Conservation (phyloP, 2,113 vertebrate species). For the Plecturocebus donacophilus region DNA sequence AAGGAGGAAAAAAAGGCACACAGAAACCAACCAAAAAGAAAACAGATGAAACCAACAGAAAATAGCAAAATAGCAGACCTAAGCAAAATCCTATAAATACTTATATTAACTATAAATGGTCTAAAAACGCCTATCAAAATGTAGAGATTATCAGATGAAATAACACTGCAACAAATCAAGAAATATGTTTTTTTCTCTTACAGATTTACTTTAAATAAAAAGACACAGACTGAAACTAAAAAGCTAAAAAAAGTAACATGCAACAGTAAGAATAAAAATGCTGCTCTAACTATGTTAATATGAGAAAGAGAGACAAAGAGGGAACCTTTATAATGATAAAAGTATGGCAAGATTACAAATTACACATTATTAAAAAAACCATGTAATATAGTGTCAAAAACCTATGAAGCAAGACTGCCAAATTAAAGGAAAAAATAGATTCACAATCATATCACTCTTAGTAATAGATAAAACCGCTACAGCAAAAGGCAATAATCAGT, state of each 20-base stretch:
- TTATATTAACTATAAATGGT: not conserved
- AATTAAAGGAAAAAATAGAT: not conserved
- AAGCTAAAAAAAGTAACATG: not conserved
- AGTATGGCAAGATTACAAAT: not conserved
- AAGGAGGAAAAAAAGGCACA: not conserved
- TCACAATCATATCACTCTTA: not conserved
- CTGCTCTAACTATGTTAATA: not conserved
- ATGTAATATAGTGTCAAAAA: not conserved
- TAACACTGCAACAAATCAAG: not conserved
- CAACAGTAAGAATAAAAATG: not conserved
- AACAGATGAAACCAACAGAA: not conserved
- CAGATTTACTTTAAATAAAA: not conserved
- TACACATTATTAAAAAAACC: not conserved
- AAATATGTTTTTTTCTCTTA: not conserved
- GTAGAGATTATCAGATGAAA: not conserved
- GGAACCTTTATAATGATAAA: constrained; percentile 5
- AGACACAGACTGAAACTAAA: not conserved
- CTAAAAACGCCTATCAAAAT: not conserved
- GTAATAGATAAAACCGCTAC: not conserved
- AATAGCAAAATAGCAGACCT: not conserved
- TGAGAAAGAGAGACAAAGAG: not conserved
- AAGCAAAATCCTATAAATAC: not conserved
- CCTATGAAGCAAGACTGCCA: not conserved
- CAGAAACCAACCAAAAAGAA: not conserved
- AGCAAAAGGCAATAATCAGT: not conserved